phyloP scores from a whole-genome alignment of 2,113 vertebrate species.

The Acrocephalus arundinaceus region DNA sequence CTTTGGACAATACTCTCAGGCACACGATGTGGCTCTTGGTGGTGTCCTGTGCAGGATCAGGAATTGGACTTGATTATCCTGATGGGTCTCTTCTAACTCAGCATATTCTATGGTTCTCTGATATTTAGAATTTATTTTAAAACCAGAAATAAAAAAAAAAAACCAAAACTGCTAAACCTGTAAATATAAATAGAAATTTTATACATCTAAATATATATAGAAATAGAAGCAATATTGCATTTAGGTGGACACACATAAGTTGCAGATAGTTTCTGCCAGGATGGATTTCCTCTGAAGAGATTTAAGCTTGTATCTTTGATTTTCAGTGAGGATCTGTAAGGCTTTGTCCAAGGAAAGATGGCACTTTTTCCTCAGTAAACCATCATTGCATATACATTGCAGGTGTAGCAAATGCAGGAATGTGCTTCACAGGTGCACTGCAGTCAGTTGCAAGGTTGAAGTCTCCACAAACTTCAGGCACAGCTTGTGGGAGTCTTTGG shows the following conservation, averaged over 20 bases:
- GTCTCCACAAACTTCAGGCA: neutral
- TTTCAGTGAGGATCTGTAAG: neutral
- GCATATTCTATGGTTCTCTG: neutral
- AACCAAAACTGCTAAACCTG: neutral
- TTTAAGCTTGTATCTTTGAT: neutral
- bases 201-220: neutral
- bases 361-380: neutral
- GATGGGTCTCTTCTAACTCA: neutral
- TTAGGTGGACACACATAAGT: neutral
- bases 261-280: neutral
- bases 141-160: neutral
- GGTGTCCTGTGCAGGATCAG: neutral
- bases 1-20: neutral
- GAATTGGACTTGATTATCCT: neutral
- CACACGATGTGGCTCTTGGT: rapidly evolving
- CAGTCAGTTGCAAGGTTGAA: neutral
- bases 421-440: neutral
- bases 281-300: neutral
- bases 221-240: neutral
- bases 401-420: neutral
- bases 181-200: no score
- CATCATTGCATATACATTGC: neutral
- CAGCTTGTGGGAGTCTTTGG: neutral
- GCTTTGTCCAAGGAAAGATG: neutral
- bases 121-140: neutral